Evolutionary conservation across 2,888 invertebrate species (phyloP), one percentile per base, ranked within the genome.

Genomic region (Apamea sordens): DNA sequence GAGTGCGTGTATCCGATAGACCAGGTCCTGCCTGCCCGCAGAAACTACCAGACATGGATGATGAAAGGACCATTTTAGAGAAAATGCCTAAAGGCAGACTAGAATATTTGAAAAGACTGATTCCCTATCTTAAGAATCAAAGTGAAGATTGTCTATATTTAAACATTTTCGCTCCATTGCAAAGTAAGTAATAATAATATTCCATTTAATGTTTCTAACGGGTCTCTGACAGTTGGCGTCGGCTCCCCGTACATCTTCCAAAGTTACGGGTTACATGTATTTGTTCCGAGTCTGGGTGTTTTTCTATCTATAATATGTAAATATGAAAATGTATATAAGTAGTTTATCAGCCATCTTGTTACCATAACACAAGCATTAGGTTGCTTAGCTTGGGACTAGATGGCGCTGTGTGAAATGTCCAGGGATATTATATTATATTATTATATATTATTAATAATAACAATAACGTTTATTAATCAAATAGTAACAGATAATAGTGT

Each of bases 101-200:
- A 95, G 98, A 99, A 95, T 98, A 99, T 95, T 97, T 99, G 89
- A 98, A 98, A 97, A 98, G 99, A 94, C 97, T 99, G 96, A 97
- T 99, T 94, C 99, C 99, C 89, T 98, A 98, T 97, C 98, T 99
- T 94, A 98, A 98, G 96, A 98, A 99, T 96, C 99, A 99, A 97
- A 99, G 98, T 94, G 99, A 99, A 97, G 99, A 99, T 97, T 99
- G 99, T 95, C 98, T 99, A 89, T 99, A 99, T 96, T 98, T 99
- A 95, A 99, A 99, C 97, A 98, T 99, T 94, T 99, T 99, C 97
- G 98, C 99, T 67, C 99, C 99, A 83, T 98, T 98, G 92, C 98
- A 98, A 98, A 99, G 99, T 99, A 97, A 98, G 98, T 97, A 41
- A 59, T 1, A 71, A 11, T n/a, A 11, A n/a, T 36, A 41, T 61